These are phyloP conservation scores for Haemorhous mexicanus DNA, from an alignment of 2,113 vertebrate genomes.

Conservation along the genomic window DNA sequence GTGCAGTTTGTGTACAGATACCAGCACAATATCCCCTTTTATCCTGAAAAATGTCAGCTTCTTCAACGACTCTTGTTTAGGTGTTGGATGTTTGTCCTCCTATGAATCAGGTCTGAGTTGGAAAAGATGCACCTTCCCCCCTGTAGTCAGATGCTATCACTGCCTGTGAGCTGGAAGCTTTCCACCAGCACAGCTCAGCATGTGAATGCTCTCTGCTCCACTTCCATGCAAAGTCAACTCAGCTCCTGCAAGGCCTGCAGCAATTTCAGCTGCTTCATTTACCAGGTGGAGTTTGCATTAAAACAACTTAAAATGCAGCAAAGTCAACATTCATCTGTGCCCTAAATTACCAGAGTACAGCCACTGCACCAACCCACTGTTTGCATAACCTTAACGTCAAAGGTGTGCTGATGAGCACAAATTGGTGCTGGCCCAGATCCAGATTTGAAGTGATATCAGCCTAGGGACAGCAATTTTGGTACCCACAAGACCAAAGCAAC, in stretches of 20 bases:
- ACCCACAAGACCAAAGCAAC: background rate
- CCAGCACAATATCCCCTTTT: background rate
- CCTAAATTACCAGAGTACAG: background rate
- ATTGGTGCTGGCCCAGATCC: background rate
- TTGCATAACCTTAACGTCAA: background rate
- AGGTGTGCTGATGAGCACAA: background rate
- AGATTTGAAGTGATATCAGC: background rate
- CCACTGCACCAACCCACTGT: background rate
- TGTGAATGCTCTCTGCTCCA: background rate
- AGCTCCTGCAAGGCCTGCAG: background rate
- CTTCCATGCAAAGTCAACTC: background rate
- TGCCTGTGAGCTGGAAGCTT: background rate
- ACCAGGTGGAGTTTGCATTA: background rate
- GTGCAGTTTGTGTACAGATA: background rate
- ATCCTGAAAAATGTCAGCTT: background rate
- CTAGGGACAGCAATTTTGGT: background rate
- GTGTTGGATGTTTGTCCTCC: background rate
- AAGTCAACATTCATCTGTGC: background rate
- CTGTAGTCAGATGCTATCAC: background rate
- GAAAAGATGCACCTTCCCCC: background rate
- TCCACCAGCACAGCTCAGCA: background rate
- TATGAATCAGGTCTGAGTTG: background rate
- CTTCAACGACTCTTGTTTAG: background rate
- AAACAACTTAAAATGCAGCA: background rate
- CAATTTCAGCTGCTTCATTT: background rate